Evolutionary conservation across 2,113 vertebrate genomes (phyloP).

Genomic region (Syrmaticus mikado): DNA sequence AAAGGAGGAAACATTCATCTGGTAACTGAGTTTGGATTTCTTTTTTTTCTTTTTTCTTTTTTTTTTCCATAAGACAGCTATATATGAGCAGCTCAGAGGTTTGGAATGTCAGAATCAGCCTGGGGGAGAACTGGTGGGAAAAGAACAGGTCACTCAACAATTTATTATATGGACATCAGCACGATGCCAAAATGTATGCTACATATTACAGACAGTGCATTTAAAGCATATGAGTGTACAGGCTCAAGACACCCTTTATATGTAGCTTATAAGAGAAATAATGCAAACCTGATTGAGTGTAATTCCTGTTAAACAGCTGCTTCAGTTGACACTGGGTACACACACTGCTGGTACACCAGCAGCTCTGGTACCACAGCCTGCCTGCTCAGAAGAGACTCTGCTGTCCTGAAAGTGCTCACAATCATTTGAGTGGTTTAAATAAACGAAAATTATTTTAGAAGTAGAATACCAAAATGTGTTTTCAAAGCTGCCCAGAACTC

Average conservation of each 20-base stretch:
- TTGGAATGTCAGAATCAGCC: conserved; percentile 47
- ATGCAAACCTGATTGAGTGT: conserved; percentile 49
- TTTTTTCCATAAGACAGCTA: neutral
- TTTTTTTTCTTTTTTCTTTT: neutral
- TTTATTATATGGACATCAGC: conserved; percentile 51
- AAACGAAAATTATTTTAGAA: conserved; percentile 56
- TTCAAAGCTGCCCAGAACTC: conserved; percentile 45
- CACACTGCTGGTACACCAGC: conserved; percentile 8
- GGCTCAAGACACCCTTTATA: neutral
- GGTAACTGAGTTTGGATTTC: neutral
- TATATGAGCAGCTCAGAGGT: conserved; percentile 26
- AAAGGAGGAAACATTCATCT: neutral
- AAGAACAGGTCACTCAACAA: conserved; percentile 58
- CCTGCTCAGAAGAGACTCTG: conserved; percentile 18
- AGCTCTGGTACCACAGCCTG: conserved; percentile 6
- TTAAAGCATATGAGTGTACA: neutral
- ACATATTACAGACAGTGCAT: conserved; percentile 27
- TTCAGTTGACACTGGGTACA: conserved; percentile 46
- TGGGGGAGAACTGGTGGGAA: conserved; percentile 15
- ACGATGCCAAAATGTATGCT: conserved; percentile 23
- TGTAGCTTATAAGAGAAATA: conserved; percentile 35
- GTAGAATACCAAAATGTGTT: conserved; percentile 38
- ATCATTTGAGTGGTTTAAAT: conserved; percentile 69
- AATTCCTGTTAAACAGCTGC: conserved; percentile 56
- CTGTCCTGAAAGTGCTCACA: conserved; percentile 54